Conservation (phyloP, 2,888 invertebrate species). For the Phrixothrix hirtus region DNA sequence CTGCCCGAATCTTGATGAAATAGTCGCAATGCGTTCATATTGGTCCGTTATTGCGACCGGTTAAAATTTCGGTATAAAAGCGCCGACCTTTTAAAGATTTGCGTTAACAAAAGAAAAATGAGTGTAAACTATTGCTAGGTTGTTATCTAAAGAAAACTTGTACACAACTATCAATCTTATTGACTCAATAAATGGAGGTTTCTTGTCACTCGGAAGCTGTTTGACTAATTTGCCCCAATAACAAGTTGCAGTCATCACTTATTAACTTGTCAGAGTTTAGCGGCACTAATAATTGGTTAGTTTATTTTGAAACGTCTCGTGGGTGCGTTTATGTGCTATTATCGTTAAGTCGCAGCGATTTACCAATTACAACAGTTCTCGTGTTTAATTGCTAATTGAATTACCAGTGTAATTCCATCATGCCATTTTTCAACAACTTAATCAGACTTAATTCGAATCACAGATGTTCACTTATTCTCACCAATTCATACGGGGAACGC, state of each 20-base stretch:
- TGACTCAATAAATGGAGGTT: constrained; percentile 9
- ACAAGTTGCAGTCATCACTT: constrained; percentile 7
- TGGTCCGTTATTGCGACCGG: too few relatives aligned
- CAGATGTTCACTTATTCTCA: neutral
- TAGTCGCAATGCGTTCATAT: too few relatives aligned
- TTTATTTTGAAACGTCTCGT: constrained; percentile 3
- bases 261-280: constrained; percentile 8
- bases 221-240: constrained; percentile 10
- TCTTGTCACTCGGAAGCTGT: constrained; percentile 12
- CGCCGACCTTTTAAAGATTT: too few relatives aligned
- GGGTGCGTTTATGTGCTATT: neutral
- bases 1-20: too few relatives aligned
- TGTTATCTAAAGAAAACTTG: too few relatives aligned
- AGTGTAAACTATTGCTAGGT: too few relatives aligned
- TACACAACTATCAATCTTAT: too few relatives aligned
- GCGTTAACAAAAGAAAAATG: too few relatives aligned
- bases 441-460: neutral
- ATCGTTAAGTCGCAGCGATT: too few relatives aligned
- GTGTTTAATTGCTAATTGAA: neutral
- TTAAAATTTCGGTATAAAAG: too few relatives aligned
- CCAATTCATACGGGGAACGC: too few relatives aligned
- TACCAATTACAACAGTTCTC: too few relatives aligned
- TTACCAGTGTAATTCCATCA: neutral
- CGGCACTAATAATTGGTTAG: constrained; percentile 6
- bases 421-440: neutral